Percentiles rank a stretch among this genome's conserved stretches.
These are phyloP conservation scores for Gouania willdenowi DNA, from an alignment of 2,797 vertebrate genomes.

Conservation along the genomic window DNA sequence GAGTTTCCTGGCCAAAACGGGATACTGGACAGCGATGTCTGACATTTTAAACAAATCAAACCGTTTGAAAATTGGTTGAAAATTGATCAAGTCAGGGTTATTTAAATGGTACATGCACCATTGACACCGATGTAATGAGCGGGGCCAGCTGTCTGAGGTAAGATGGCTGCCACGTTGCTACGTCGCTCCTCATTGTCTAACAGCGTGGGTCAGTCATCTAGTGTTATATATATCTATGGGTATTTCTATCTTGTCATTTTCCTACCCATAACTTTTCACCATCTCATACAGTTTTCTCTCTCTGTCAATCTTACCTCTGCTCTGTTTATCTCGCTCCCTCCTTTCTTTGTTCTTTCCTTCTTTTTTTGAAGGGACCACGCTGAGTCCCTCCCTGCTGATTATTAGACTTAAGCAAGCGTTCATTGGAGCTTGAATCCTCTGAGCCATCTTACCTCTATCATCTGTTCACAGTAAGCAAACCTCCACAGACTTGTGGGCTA, in stretches of 20 bases:
- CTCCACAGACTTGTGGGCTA: slow-evolving; percentile 57
- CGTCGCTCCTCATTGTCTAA: too few relatives aligned
- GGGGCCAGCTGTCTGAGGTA: too few relatives aligned
- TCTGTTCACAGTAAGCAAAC: slow-evolving; percentile 65
- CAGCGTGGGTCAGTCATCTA: too few relatives aligned
- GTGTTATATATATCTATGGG: too few relatives aligned
- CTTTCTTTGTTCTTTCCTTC: slow-evolving; percentile 19
- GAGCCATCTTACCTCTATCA: slow-evolving; percentile 69
- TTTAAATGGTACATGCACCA: too few relatives aligned
- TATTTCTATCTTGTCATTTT: neutral
- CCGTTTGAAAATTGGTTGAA: too few relatives aligned
- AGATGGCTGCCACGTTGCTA: too few relatives aligned
- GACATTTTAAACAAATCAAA: too few relatives aligned
- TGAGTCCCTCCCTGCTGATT: slow-evolving; percentile 69
- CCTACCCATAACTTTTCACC: slow-evolving; percentile 17
- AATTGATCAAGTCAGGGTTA: too few relatives aligned
- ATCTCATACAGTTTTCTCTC: slow-evolving; percentile 17
- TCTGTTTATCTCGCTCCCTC: slow-evolving; percentile 25
- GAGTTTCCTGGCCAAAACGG: too few relatives aligned
- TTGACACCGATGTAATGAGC: too few relatives aligned
- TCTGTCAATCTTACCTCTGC: slow-evolving; percentile 36
- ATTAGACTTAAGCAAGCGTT: slow-evolving; percentile 68
- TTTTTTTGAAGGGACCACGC: slow-evolving; percentile 34
- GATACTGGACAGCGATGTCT: too few relatives aligned
- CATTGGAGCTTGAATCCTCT: slow-evolving; percentile 70